Evolutionary conservation across 2,888 invertebrate species (phyloP).

Genomic region (Conomelus anceps): DNA sequence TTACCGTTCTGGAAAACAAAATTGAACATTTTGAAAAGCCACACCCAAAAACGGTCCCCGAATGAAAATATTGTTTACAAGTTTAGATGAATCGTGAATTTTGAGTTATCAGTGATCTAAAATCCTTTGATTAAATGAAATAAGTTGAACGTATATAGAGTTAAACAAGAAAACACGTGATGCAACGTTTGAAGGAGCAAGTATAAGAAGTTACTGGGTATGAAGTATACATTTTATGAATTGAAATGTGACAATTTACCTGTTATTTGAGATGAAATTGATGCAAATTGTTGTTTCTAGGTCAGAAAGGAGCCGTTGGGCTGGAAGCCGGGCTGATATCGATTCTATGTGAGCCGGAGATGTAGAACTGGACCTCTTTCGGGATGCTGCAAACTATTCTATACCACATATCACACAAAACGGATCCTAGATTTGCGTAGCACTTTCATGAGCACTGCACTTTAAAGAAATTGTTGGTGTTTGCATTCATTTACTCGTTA

Average conservation of each 20-base stretch:
- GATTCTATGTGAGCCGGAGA: neutral
- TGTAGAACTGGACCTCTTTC: neutral
- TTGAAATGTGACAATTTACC: neutral
- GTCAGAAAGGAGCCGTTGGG: neutral
- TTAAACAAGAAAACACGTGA: too few relatives aligned
- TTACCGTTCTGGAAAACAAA: too few relatives aligned
- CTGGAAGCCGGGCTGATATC: neutral
- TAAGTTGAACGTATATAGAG: neutral
- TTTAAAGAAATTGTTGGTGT: neutral
- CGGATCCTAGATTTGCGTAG: neutral
- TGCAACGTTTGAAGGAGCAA: too few relatives aligned
- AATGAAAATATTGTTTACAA: neutral
- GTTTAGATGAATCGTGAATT: neutral
- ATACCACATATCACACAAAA: neutral
- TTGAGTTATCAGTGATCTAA: neutral
- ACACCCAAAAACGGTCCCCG: neutral
- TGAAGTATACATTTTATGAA: neutral
- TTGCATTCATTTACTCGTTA: neutral
- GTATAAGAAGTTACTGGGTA: too few relatives aligned
- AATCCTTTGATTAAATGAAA: neutral
- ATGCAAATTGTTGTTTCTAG: neutral
- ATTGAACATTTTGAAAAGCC: neutral
- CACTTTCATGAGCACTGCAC: neutral
- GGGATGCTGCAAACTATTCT: neutral
- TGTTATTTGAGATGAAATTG: neutral